Conservation (phyloP, 2,888 invertebrate species). For the Lepeophtheirus nordmannii region DNA sequence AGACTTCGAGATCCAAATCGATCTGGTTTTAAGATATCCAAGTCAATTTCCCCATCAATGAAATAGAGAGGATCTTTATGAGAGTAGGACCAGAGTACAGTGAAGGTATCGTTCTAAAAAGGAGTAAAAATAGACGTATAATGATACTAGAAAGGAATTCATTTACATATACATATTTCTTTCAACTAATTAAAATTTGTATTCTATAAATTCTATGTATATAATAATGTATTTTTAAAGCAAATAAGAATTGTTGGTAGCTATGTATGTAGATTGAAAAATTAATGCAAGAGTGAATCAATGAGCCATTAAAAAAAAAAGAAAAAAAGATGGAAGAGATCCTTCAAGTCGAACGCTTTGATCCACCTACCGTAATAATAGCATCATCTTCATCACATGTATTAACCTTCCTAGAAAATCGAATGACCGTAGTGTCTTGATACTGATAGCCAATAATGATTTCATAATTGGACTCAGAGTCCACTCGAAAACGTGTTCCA, state of each 20-base stretch:
- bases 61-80: slow-evolving; percentile 1
- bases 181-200: no score
- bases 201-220: no score
- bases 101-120: slow-evolving; percentile 46
- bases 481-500: background rate
- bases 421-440: slow-evolving; percentile 62
- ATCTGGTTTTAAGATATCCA: background rate
- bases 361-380: slow-evolving; percentile 7
- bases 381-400: slow-evolving; percentile 51
- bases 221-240: no score
- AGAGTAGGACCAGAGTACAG: slow-evolving; percentile 64
- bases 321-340: no score
- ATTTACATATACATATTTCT: background rate
- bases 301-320: no score
- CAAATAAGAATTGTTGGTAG: no score
- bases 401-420: slow-evolving; percentile 61
- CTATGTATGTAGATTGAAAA: no score
- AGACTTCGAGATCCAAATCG: slow-evolving; percentile 6
- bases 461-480: slow-evolving; percentile 57
- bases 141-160: background rate
- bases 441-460: slow-evolving; percentile 67
- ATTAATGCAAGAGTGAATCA: no score
- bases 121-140: background rate
- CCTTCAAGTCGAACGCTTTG: no score
- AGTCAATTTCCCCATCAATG: slow-evolving; percentile 5